phyloP scores from a whole-genome alignment of 2,888 invertebrate genomes.

The Tenthredo mesomela region DNA sequence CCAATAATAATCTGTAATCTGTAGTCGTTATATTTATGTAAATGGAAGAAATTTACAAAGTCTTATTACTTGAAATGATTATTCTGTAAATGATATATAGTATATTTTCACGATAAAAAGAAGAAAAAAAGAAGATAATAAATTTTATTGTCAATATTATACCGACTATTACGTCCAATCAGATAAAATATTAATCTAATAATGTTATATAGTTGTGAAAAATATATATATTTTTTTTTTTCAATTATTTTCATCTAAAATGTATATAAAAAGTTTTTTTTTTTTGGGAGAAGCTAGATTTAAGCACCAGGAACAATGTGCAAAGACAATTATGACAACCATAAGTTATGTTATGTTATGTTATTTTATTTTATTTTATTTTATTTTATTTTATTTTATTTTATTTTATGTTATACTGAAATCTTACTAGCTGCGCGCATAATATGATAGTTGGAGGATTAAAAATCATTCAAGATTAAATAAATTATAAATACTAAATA shows the following conservation, averaged over 20 bases:
- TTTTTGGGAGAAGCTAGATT: conserved; percentile 55
- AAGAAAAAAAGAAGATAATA: neutral
- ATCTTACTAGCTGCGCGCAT: conserved; percentile 28
- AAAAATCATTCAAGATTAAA: conserved; percentile 39
- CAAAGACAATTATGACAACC: conserved; percentile 31
- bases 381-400: neutral
- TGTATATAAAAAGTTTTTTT: conserved; percentile 12
- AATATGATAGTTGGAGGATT: neutral
- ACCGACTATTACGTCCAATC: conserved; percentile 13
- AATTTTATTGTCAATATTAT: conserved; percentile 32
- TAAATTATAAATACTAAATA: conserved; percentile 23
- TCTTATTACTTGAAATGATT: neutral
- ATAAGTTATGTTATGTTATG: conserved; percentile 1
- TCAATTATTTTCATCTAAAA: neutral
- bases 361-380: neutral
- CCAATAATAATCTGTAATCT: neutral
- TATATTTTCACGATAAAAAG: too few species aligned
- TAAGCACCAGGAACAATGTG: conserved; percentile 60
- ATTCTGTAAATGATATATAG: neutral
- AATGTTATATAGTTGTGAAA: neutral
- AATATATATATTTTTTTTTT: neutral
- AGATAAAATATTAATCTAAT: neutral
- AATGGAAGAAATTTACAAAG: conserved; percentile 5
- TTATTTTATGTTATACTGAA: conserved; percentile 1
- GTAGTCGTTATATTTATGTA: neutral